Evolutionary conservation across 2,797 vertebrate genomes (phyloP), one percentile per base, ranked within the genome.

Genomic region (Clarias laeviceps): DNA sequence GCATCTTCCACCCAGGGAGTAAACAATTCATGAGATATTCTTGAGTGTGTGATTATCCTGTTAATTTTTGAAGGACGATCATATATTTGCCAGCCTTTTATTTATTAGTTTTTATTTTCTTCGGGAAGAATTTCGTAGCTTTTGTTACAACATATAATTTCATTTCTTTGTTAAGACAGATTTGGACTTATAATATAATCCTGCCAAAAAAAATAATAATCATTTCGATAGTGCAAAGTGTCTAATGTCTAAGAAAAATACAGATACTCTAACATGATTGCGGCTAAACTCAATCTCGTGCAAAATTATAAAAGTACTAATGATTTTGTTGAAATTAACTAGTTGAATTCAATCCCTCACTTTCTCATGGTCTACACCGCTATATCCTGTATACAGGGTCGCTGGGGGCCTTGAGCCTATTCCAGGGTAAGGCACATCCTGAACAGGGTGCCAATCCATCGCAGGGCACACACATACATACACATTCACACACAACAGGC

Each of bases 31-130:
- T 66, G 82, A 80, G 77, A 87, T 74, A 57, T 72, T 45, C 82
- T 84, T 73, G 68, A 87, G 82, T 84, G 65, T 84, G 66, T 83
- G 82, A 84, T 87, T 87, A 87, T 80, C 76, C 85, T 62, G 81
- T 83, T 86, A 83, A 79, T 86, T 82, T 86, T 61, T 79, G 66
- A 77, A 86, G 79, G 77, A 83, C 50, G 73, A 72, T 79, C 81
- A 34, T 56, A 79, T 64, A 70, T 79, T 79, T 79, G 84, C 29
- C 22, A 24, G 18, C 20, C 20, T 68, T 68, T 50, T 12, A 50
- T 50, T 50, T 50, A 50, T 22, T 22, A 22, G 12, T 61, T 24
- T 32, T 5, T 61, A 17, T 62, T 8, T 37, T 7, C 2, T 20
- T 15, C 17, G 17, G 14, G 7, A 29, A 11, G 22, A 78, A 62